Percentiles rank a stretch among this genome's conserved stretches.
These are phyloP conservation scores for Thunnus albacares DNA, from an alignment of 2,797 vertebrate genomes.

Conservation along the genomic window DNA sequence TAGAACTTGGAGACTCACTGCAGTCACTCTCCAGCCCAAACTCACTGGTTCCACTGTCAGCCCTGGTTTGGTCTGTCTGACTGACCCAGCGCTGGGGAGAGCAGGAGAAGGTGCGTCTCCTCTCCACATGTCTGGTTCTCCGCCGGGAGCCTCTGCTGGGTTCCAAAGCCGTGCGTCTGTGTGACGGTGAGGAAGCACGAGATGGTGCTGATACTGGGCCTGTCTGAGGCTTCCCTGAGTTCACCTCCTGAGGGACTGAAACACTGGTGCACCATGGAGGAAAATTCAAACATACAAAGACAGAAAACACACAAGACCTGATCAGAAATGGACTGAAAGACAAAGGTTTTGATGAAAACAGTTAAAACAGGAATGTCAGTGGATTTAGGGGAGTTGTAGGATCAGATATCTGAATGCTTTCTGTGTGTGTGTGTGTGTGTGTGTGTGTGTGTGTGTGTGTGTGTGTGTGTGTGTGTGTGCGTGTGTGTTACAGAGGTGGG, in stretches of 20 bases:
- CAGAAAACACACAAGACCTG: constrained; percentile 7
- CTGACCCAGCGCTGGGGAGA: constrained; percentile 66
- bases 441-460: neutral
- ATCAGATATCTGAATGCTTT: constrained; percentile 1
- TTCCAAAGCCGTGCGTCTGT: constrained; percentile 1
- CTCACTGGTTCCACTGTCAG: constrained; percentile 65
- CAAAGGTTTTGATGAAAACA: neutral
- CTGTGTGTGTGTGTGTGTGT: neutral
- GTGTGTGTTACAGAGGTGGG: neutral
- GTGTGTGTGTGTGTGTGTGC: neutral
- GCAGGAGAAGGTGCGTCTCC: constrained; percentile 49
- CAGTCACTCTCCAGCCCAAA: constrained; percentile 60
- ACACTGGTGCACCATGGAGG: constrained; percentile 29
- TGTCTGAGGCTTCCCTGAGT: constrained; percentile 25
- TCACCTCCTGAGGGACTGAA: constrained; percentile 40
- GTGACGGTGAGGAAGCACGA: constrained; percentile 31
- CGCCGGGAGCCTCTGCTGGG: neutral
- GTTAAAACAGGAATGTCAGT: neutral
- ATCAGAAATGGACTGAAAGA: neutral
- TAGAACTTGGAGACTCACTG: constrained; percentile 53
- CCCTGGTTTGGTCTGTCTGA: constrained; percentile 42
- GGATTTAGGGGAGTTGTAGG: neutral
- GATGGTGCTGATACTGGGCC: constrained; percentile 19
- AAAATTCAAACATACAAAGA: constrained; percentile 19
- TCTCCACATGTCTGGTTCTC: constrained; percentile 37